Evolutionary conservation across 2,113 vertebrate species (phyloP), one percentile per base, ranked within the genome.

Genomic region (Pantherophis guttatus): DNA sequence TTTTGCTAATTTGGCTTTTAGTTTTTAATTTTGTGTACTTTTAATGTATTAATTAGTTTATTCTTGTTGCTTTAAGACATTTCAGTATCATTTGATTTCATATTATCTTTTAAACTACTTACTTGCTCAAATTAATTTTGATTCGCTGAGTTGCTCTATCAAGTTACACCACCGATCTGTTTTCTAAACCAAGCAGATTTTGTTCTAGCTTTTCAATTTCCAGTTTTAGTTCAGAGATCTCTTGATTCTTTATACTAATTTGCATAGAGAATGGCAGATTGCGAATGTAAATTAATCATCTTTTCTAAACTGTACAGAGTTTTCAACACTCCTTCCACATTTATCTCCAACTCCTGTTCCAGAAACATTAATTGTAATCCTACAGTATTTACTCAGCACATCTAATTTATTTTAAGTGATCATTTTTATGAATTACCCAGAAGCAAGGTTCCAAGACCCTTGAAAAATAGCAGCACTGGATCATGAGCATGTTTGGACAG

Each of bases 121-220:
- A 98, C 90, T 6, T 98, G 97, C 48, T 98, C 98, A 95, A 93
- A 8, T 98, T 97, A n/a, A 96, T 44, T 87, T 93, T 96, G 94
- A 97, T 98, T 94, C 98, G 96, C 94, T 97, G 97, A 44, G 96
- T 96, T 90, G 98, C 98, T 95, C 97, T 98, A 92, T 98, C 97
- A 95, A 98, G 97, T 91, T 98, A 97, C 86, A 96, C 93, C 75
- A 98, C 97, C 98, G 98, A 97, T 94, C 98, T 98, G 70, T 96
- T 98, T 97, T 98, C 98, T 96, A 98, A 98, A 90, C 98, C 98
- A 93, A 98, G 97, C 0, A 98, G 97, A 94, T 94, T 97, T 58
- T 97, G 97, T 62, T 98, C 98, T 97, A 98, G 90, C 94, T 96
- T 98, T 86, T 97, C 91, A 96, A 97, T 70, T 94, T 97, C 97